These are phyloP conservation scores for Hyla sarda DNA, from an alignment of 2,113 vertebrate genomes.

Conservation along the genomic window DNA sequence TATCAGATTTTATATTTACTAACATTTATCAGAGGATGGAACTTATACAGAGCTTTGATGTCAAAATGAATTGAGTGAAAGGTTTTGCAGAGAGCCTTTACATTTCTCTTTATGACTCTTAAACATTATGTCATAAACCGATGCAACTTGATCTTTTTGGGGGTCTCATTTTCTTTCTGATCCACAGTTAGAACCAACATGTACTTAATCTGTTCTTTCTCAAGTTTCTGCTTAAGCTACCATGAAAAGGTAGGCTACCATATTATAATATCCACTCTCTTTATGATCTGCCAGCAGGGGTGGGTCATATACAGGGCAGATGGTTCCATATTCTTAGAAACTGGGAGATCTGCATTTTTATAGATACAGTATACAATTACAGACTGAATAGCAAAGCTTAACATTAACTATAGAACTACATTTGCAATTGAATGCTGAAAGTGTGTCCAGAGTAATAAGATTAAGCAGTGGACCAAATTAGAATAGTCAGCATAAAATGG, in stretches of 20 bases:
- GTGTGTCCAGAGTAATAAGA: conserved; percentile 33
- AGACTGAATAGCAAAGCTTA: conserved; percentile 45
- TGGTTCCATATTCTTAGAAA: conserved; percentile 44
- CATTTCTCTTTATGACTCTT: background rate
- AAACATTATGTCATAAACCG: background rate
- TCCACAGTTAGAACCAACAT: conserved; percentile 15
- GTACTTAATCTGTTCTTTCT: conserved; percentile 40
- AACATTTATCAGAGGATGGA: background rate
- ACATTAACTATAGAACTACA: conserved; percentile 42
- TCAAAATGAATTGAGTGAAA: background rate
- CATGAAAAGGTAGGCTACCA: conserved; percentile 43
- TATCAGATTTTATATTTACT: background rate
- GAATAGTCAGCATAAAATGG: conserved; percentile 46
- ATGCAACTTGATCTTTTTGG: conserved; percentile 37
- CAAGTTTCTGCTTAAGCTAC: conserved; percentile 34
- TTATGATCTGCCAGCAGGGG: conserved; percentile 39
- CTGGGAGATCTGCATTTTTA: conserved; percentile 44
- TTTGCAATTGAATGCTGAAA: conserved; percentile 42
- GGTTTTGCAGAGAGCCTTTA: background rate
- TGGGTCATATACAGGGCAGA: conserved; percentile 53
- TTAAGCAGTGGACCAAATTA: conserved; percentile 48
- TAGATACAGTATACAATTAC: conserved; percentile 55
- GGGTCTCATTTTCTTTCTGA: conserved; percentile 25
- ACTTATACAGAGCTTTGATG: background rate
- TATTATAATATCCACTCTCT: conserved; percentile 43